Conservation (phyloP, 64 coral and sea anemone species). For the Stylophora pistillata region DNA sequence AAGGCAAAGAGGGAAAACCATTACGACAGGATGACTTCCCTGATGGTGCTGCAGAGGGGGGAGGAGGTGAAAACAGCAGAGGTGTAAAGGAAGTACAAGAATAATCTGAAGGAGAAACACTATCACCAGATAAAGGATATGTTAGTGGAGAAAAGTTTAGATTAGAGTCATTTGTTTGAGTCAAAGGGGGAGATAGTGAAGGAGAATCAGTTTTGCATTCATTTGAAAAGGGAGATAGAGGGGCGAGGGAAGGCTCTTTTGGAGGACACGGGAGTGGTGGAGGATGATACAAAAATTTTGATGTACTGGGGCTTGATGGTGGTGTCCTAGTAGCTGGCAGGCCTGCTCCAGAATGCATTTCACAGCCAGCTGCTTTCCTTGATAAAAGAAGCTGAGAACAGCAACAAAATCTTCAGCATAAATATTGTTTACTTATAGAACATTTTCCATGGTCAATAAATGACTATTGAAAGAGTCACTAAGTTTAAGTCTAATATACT, state of each 20-base stretch:
- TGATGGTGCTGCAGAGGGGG: too few species aligned
- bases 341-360: constrained; percentile 25
- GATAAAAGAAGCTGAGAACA: not conserved
- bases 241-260: not conserved
- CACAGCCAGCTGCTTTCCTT: not conserved
- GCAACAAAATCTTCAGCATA: too few species aligned
- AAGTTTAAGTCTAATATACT: too few species aligned
- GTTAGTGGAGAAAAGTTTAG: not conserved
- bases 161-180: not conserved
- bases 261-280: constrained; percentile 56
- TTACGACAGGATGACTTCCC: too few species aligned
- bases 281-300: constrained; percentile 35
- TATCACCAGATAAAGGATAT: not conserved
- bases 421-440: too few species aligned
- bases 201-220: constrained; percentile 15
- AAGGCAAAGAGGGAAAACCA: not conserved
- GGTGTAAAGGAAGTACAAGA: too few species aligned
- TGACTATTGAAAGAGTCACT: too few species aligned
- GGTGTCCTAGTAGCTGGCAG: constrained; percentile 41
- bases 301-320: constrained; percentile 44
- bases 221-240: not conserved
- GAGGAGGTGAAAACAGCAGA: not conserved
- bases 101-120: not conserved
- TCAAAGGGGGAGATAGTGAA: not conserved
- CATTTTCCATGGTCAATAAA: too few species aligned